These are phyloP conservation scores for Tychaedon coryphoeus DNA, from an alignment of 2,113 vertebrate genomes.

Conservation along the genomic window DNA sequence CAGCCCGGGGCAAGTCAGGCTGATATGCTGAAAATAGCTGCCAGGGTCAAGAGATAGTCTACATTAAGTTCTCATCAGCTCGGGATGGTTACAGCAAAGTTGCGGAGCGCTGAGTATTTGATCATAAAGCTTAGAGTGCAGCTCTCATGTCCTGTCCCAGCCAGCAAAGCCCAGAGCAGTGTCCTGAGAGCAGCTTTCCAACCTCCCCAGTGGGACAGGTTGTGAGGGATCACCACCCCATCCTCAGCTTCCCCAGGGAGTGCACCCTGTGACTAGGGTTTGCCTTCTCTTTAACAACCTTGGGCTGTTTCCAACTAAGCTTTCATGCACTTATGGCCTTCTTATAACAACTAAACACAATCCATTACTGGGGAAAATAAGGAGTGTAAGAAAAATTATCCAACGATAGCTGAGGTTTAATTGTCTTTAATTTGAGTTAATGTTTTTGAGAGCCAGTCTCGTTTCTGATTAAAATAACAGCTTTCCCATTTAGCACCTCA, in stretches of 20 bases:
- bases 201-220: not conserved
- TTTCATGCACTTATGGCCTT: not conserved
- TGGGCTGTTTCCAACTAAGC: not conserved
- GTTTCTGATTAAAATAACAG: not conserved
- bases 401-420: not conserved
- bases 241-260: not conserved
- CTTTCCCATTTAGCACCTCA: constrained; percentile 28
- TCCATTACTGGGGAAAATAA: not conserved
- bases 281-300: not conserved
- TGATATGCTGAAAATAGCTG: constrained; percentile 25
- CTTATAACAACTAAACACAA: not conserved
- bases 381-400: not conserved
- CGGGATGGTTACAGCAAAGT: not conserved
- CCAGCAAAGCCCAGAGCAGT: not conserved
- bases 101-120: not conserved
- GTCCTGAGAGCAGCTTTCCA: not conserved
- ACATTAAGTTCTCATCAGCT: not conserved
- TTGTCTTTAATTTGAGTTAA: not conserved
- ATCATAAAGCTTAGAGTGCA: not conserved
- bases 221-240: not conserved
- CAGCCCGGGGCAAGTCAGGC: not conserved
- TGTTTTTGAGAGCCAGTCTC: not conserved
- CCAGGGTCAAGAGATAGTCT: not conserved
- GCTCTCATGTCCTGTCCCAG: not conserved
- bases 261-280: not conserved